Percentiles rank a stretch among this genome's conserved stretches.
Evolutionary conservation across 2,888 invertebrate genomes (phyloP).

Genomic region (Brachynemurus nebulosus): DNA sequence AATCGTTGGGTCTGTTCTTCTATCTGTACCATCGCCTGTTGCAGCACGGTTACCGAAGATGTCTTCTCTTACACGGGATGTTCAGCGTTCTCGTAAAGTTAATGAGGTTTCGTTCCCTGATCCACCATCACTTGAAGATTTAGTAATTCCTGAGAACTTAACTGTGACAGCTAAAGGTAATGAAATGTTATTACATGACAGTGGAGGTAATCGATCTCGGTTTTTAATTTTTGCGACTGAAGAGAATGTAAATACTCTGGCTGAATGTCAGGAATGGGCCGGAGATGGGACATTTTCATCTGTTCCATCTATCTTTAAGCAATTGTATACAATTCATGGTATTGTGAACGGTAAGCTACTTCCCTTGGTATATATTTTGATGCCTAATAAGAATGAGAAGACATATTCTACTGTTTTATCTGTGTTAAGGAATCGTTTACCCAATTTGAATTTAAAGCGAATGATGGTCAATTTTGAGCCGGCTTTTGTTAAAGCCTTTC

Average conservation of each 20-base stretch:
- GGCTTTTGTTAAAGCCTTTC: no score
- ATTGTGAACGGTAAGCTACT: neutral
- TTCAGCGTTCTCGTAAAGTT: neutral
- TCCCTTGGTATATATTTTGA: neutral
- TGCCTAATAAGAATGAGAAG: neutral
- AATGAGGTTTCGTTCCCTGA: neutral
- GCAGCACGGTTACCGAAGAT: neutral
- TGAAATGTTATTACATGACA: neutral
- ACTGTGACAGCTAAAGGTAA: neutral
- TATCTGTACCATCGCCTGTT: neutral
- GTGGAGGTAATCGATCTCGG: constrained; percentile 20
- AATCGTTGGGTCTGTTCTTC: neutral
- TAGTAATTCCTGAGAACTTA: neutral
- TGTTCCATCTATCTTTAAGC: neutral
- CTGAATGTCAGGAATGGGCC: neutral
- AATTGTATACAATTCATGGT: neutral
- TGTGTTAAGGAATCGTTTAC: no score
- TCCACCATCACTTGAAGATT: neutral
- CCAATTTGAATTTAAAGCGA: no score
- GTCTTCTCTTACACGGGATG: neutral
- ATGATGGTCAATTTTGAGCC: no score
- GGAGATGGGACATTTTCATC: neutral
- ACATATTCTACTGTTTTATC: no score
- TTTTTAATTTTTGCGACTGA: neutral
- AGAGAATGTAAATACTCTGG: neutral